These are phyloP conservation scores for Cyrtonyx montezumae DNA, from an alignment of 2,113 vertebrate species.

Conservation along the genomic window DNA sequence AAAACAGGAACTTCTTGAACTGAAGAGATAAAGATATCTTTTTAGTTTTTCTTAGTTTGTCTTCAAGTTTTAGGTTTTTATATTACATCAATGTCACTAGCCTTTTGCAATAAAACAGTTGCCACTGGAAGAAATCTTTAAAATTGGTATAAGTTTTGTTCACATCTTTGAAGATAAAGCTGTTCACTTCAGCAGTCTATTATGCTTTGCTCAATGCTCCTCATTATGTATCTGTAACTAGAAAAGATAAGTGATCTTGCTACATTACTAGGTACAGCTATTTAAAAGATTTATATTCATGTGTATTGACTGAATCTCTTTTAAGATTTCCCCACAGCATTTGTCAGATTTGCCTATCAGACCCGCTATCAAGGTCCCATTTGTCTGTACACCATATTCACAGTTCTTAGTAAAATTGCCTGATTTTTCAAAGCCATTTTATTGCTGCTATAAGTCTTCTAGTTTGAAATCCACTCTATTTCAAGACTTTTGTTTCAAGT, in stretches of 20 bases:
- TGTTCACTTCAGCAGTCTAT: background rate
- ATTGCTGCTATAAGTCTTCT: background rate
- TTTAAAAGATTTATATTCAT: background rate
- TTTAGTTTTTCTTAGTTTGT: background rate
- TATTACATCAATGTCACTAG: background rate
- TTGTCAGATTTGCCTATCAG: background rate
- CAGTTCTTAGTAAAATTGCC: constrained; percentile 15
- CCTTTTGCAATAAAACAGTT: background rate
- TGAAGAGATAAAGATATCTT: background rate
- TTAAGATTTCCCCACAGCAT: background rate
- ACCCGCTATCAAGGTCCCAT: background rate
- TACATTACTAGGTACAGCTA: background rate
- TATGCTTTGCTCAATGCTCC: background rate
- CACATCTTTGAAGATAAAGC: background rate
- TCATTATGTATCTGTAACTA: background rate
- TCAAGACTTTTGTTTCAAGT: background rate
- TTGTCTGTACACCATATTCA: background rate
- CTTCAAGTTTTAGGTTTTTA: background rate
- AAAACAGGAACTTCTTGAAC: rapidly evolving
- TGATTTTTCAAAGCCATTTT: background rate
- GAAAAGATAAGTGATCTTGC: background rate
- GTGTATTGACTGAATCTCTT: background rate
- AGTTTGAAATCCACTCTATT: background rate
- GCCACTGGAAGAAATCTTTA: background rate
- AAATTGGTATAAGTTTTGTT: background rate